Evolutionary conservation across 1,140 invertebrate species (phyloP), one percentile per base, ranked within the genome.

Genomic region (Aricia agestis): DNA sequence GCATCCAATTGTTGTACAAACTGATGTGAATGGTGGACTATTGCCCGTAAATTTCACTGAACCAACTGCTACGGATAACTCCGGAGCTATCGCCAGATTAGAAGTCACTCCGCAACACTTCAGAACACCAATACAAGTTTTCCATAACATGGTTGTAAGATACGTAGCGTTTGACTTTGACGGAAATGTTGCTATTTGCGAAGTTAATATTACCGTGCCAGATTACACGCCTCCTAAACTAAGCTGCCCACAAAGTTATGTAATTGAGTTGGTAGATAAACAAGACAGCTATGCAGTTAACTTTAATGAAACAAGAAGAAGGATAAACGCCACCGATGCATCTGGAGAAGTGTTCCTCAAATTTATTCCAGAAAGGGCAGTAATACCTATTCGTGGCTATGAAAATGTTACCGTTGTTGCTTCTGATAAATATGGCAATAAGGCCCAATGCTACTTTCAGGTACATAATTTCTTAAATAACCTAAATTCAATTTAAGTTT

Each of bases 161-260:
- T 99, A 99, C 81, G 95, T 98, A 3, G 98, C 98, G 0, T 99
- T 97, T 82, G 98, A 99, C 92, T 98, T 97, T 81, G 98, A 99
- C 86, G 98, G 98, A 76, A 99, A 99, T 83, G 97, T 98, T 25
- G 98, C 98, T 31, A 98, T 98, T 85, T 99, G 98, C 83, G 96
- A 98, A 93, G 97, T 99, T 5, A 98, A 98, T 80, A 98, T 98
- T 18, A 98, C 97, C 6, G 97, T 98, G 4, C 96, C 97, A 42
- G 98, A 99, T 92, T 96, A 98, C 66, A 98, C 97, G 2, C 98
- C 98, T 57, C 98, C 98, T n/a, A 94, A 95, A 81, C 86, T 99
- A 25, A 97, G 96, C 81, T 99, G 98, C 85, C 98, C 98, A 1
- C 97, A 98, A 86, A 98, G 98, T 78, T 99, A 98, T 83, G 97